These are phyloP conservation scores for Tolmerus cingulatus DNA, from an alignment of 2,888 invertebrate genomes.

Conservation along the genomic window DNA sequence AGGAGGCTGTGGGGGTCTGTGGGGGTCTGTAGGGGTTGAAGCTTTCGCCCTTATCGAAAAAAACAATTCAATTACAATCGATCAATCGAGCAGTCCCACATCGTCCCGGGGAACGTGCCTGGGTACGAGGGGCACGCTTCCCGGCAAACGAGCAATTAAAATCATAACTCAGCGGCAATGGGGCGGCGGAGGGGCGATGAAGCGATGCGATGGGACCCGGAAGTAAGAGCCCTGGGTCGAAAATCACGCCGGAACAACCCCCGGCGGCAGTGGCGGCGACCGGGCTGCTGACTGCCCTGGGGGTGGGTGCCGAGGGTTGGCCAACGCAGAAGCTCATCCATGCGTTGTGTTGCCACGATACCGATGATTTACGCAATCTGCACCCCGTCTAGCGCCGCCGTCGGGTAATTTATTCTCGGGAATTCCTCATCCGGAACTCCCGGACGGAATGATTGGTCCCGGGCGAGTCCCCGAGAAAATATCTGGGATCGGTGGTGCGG, in stretches of 20 bases:
- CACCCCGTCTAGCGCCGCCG: neutral
- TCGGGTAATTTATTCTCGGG: neutral
- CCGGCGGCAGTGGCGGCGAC: neutral
- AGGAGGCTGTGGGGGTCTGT: neutral
- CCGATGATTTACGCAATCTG: conserved; percentile 10
- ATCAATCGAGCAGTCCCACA: neutral
- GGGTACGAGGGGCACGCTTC: neutral
- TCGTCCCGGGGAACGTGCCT: neutral
- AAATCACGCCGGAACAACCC: neutral
- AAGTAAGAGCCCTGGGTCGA: neutral
- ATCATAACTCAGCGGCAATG: conserved; percentile 11
- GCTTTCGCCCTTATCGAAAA: neutral
- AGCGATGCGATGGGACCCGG: neutral
- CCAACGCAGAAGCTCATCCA: neutral
- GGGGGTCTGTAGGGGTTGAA: neutral
- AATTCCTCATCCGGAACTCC: neutral
- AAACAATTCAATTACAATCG: neutral
- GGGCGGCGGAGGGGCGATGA: neutral
- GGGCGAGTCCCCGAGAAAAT: neutral
- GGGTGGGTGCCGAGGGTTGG: neutral
- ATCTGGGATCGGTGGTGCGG: neutral
- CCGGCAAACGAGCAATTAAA: conserved; percentile 34
- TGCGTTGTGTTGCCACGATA: neutral
- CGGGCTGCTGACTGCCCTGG: neutral
- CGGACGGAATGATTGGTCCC: neutral